phyloP scores from a whole-genome alignment of 1,140 invertebrate species.

The Sipha flava region DNA sequence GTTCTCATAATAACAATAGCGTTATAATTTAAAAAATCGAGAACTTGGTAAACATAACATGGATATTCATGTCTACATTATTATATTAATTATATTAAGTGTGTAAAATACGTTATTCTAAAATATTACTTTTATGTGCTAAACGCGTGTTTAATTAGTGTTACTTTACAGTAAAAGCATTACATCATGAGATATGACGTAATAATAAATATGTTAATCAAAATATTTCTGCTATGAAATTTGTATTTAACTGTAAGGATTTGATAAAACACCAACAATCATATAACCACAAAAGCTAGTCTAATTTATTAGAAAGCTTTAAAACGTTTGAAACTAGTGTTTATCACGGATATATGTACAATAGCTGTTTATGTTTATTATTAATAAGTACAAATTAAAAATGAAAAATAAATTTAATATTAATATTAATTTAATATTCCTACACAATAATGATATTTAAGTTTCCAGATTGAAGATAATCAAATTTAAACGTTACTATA shows the following conservation, averaged over 20 bases:
- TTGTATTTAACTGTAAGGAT: neutral
- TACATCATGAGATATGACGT: neutral
- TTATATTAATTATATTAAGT: constrained; percentile 2
- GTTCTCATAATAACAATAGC: neutral
- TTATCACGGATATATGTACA: neutral
- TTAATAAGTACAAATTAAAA: no score
- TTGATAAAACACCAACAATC: neutral
- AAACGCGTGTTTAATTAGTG: neutral
- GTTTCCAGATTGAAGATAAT: no score
- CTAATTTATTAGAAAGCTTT: neutral
- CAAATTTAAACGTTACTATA: no score
- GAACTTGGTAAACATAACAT: neutral
- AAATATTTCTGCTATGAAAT: neutral
- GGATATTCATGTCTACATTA: neutral
- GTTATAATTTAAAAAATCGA: neutral
- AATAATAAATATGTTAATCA: neutral
- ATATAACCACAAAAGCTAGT: neutral
- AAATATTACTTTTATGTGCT: neutral
- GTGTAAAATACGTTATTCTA: neutral
- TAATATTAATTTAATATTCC: no score
- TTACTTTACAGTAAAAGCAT: neutral
- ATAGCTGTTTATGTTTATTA: no score
- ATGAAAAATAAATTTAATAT: no score
- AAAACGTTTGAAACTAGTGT: neutral
- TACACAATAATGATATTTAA: no score